Base-by-base conservation (phyloP, 1,140 invertebrate species). In the Mamestra configurata region DNA sequence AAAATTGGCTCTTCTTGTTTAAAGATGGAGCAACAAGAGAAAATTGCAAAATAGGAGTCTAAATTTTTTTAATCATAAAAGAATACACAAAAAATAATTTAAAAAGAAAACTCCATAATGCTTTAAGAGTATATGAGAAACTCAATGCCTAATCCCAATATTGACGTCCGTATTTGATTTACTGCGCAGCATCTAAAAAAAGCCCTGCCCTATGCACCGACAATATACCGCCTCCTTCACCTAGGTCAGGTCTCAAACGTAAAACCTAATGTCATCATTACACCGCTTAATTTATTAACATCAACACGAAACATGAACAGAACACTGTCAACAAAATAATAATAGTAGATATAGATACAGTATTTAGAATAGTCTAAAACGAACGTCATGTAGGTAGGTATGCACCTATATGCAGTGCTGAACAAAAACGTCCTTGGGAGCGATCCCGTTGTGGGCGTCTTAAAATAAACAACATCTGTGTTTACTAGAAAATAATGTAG, bases 351-450 rank as follows among this genome's bases (percentile, higher is more conserved):
- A 8, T 8, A 55, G 13, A 5, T 18, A 53, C 3, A 31, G n/a
- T 15, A 31, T 11, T 4, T 15, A n/a, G 27, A 43, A 70, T 24
- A 49, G 8, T 7, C 68, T 4, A 35, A 18, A 71, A 24, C 13
- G 0, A 22, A 24, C 15, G 1, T 18, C 40, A 49, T n/a, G n/a
- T 27, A 70, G 18, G 13, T 24, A 13, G 4, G 35, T 40, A 40
- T 20, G 35, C 35, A 66, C 35, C 18, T 66, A 66, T 40, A 49
- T 70, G 66, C 66, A 70, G 22, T 27, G 20, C 66, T 15, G 31
- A 37, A 86, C 82, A 84, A 84, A 83, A 82, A 84, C 82, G 88
- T 84, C 88, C 87, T 88, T 90, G 87, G 82, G 37, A 71, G 35
- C 20, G 37, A 20, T 78, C 73, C 49, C 43, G 10, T 61, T 6